Evolutionary conservation across 2,888 invertebrate genomes (phyloP).

Genomic region (Amaurobius ferox): DNA sequence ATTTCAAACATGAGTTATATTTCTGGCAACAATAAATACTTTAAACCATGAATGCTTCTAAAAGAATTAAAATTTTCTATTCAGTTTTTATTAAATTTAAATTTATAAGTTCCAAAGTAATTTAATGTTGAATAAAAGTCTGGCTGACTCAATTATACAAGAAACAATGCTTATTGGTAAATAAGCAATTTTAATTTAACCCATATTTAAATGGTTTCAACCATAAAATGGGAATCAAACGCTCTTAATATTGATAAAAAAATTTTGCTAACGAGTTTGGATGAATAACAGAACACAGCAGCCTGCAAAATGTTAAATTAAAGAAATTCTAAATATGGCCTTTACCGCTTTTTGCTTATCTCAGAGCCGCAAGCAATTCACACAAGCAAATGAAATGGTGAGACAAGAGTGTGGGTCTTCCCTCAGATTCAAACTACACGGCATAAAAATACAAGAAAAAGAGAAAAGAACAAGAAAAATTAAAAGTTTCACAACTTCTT

Average conservation of each 20-base stretch:
- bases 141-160: too few relatives aligned
- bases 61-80: too few relatives aligned
- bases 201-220: not conserved
- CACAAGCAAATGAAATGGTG: slow-evolving; percentile 68
- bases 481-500: slow-evolving; percentile 50
- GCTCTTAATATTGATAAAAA: not conserved
- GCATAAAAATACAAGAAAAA: slow-evolving; percentile 73
- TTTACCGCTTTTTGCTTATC: slow-evolving; percentile 72
- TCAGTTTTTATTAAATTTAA: too few relatives aligned
- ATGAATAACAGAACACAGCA: slow-evolving; percentile 41
- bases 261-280: not conserved
- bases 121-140: too few relatives aligned
- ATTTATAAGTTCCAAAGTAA: too few relatives aligned
- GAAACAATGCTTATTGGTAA: too few relatives aligned
- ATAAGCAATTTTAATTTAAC: not conserved
- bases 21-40: too few relatives aligned
- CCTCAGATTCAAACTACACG: slow-evolving; percentile 65
- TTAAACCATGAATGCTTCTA: too few relatives aligned
- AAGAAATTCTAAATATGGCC: slow-evolving; percentile 69
- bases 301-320: slow-evolving; percentile 68
- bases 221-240: not conserved
- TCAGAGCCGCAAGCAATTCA: slow-evolving; percentile 70
- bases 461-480: slow-evolving; percentile 73
- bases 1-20: not conserved
- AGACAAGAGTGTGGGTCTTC: slow-evolving; percentile 67